Percentiles rank a stretch among this genome's conserved stretches.
Evolutionary conservation across 1,140 invertebrate species (phyloP).

Genomic region (Bombus cullumanus): DNA sequence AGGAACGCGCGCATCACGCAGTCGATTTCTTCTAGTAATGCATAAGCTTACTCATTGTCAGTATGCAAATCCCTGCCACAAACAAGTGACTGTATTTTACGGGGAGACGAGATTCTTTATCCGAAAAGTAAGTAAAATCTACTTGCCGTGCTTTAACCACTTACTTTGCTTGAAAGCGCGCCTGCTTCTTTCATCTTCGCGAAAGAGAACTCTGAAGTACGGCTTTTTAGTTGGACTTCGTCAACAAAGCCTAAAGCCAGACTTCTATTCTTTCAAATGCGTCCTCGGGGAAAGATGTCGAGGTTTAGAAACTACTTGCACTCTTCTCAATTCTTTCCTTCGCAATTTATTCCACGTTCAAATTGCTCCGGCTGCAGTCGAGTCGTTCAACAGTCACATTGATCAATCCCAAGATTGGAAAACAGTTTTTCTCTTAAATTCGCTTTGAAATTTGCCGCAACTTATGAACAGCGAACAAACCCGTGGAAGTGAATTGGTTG

Average conservation of each 20-base stretch:
- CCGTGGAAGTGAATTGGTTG: too few species aligned
- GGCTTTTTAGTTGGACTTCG: neutral
- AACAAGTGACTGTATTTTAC: conserved; percentile 12
- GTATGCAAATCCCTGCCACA: conserved; percentile 4
- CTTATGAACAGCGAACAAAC: too few species aligned
- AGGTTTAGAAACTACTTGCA: neutral
- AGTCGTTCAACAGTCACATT: too few species aligned
- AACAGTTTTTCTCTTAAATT: too few species aligned
- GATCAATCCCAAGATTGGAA: too few species aligned
- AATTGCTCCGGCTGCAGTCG: neutral
- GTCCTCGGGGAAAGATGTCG: neutral
- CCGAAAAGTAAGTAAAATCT: neutral
- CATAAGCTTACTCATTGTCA: neutral
- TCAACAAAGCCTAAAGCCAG: neutral
- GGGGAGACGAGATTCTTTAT: neutral
- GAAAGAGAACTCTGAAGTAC: neutral
- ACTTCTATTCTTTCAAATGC: neutral
- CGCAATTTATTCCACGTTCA: neutral
- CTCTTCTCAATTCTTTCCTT: neutral
- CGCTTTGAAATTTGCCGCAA: too few species aligned
- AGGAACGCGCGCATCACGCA: neutral
- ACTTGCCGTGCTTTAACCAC: neutral
- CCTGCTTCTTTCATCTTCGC: neutral
- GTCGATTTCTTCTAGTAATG: neutral
- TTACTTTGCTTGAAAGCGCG: neutral